These are phyloP conservation scores for Periophthalmus modestus DNA, from an alignment of 2,113 vertebrate species.

Conservation along the genomic window DNA sequence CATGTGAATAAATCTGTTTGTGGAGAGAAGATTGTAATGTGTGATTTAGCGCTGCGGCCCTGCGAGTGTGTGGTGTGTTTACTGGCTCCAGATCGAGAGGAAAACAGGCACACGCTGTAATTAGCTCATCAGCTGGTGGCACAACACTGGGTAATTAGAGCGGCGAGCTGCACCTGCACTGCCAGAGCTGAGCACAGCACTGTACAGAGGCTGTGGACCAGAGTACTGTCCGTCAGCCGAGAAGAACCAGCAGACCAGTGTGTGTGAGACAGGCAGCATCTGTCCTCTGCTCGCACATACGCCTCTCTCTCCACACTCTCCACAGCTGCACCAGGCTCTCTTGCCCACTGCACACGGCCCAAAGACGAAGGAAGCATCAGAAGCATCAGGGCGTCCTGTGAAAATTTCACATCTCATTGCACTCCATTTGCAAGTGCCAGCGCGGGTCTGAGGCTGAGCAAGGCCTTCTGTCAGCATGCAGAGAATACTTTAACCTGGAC, in stretches of 20 bases:
- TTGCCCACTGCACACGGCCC: constrained; percentile 69
- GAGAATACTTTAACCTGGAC: constrained; percentile 57
- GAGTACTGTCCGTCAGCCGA: constrained; percentile 45
- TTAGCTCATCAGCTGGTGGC: constrained; percentile 80
- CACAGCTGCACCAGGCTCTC: constrained; percentile 61
- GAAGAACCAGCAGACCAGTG: constrained; percentile 35
- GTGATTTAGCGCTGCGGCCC: neutral
- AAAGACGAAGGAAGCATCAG: constrained; percentile 37
- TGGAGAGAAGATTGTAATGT: constrained; percentile 1
- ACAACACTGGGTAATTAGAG: constrained; percentile 81
- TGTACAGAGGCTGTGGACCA: constrained; percentile 38
- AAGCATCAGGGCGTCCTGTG: constrained; percentile 64
- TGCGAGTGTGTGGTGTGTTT: constrained; percentile 61
- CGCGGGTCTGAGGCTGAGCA: constrained; percentile 62
- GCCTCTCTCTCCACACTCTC: constrained; percentile 31
- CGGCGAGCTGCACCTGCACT: constrained; percentile 64
- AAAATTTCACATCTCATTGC: constrained; percentile 79
- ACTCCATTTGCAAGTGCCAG: constrained; percentile 76
- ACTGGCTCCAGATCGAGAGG: constrained; percentile 71
- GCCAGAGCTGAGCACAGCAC: constrained; percentile 38
- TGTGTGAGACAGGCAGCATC: constrained; percentile 60
- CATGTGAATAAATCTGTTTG: constrained; percentile 1
- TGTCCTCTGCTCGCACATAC: constrained; percentile 61
- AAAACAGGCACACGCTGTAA: constrained; percentile 77
- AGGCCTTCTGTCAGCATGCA: constrained; percentile 60